Base-by-base conservation (phyloP, 2,113 vertebrate genomes). In the Chiloscyllium plagiosum region DNA sequence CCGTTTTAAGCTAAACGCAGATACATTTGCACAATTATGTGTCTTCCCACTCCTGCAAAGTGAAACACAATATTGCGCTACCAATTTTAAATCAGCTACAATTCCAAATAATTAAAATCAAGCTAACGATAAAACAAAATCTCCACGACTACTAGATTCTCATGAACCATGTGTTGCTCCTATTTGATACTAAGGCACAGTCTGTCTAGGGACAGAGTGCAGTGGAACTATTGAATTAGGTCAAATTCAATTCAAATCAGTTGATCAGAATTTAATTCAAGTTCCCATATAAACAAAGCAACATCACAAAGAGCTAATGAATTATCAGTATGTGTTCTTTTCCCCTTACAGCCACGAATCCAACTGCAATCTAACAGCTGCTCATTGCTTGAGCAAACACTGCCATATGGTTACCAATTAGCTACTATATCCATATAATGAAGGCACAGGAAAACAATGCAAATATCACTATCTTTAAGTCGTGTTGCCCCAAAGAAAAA, bases 381-480 rank as follows among this genome's bases (percentile, higher is more conserved):
- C n/a, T 93, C 61, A 68, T 42, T 93, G 17, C 37, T 37, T 66
- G 33, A 93, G 33, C 61, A 66, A 37, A 93, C 61, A 33, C 33
- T 93, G 29, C 61, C 89, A 93, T 68, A 93, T 7, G 61, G 56
- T 92, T 66, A 22, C 33, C 61, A 93, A 93, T 93, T 93, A 93
- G 61, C 61, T 19, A 37, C n/a, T 66, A 17, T 65, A 37, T 37
- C 19, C 2, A 66, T 65, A 93, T 93, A 66, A 66, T 42, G 17
- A 93, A 93, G n/a, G 61, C 37, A 66, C 22, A 6, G 61, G 17
- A n/a, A 92, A 93, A 68, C 61, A 37, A 66, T 66, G 19, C 33
- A 17, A 68, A 68, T 93, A 37, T 66, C 65, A 37, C 61, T 61
- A 33, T 65, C n/a, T 61, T 92, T 61, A 65, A 92, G 20, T 20